Percentiles rank a stretch among this genome's conserved stretches.
These are phyloP conservation scores for Tragelaphus buxtoni DNA, from an alignment of 2,113 vertebrate genomes.

Conservation along the genomic window DNA sequence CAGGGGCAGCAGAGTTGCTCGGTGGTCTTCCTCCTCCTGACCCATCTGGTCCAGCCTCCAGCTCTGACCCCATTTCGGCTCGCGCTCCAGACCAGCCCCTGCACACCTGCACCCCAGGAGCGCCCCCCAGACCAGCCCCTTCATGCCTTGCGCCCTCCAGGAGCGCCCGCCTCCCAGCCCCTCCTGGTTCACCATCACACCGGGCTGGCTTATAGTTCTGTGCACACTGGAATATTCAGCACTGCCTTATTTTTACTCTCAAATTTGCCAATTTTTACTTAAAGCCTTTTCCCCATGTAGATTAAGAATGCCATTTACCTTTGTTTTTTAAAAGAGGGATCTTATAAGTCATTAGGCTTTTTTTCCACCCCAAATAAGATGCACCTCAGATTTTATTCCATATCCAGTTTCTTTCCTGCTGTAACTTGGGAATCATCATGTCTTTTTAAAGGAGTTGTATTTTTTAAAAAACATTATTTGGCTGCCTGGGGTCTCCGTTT, in stretches of 20 bases:
- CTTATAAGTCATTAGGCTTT: not conserved
- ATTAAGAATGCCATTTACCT: not conserved
- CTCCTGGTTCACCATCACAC: not conserved
- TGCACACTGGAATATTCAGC: too few species aligned
- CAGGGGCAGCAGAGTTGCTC: rapidly evolving
- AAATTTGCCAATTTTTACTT: not conserved
- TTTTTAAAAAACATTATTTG: not conserved
- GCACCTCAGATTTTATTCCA: not conserved
- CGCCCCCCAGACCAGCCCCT: not conserved
- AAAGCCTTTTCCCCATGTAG: not conserved
- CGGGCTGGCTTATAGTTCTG: not conserved
- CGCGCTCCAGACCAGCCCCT: too few species aligned
- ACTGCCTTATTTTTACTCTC: not conserved
- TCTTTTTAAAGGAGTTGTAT: not conserved
- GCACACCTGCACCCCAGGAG: not conserved
- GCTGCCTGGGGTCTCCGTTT: not conserved
- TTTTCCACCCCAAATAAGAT: not conserved
- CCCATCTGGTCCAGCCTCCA: rapidly evolving
- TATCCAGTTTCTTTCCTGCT: not conserved
- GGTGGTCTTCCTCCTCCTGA: not conserved
- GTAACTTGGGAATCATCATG: not conserved
- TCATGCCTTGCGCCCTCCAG: not conserved
- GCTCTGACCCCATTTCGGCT: not conserved
- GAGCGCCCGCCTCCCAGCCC: rapidly evolving
- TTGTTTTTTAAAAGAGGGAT: not conserved